phyloP scores from a whole-genome alignment of 2,888 invertebrate species.

The Palloptera scutellata region DNA sequence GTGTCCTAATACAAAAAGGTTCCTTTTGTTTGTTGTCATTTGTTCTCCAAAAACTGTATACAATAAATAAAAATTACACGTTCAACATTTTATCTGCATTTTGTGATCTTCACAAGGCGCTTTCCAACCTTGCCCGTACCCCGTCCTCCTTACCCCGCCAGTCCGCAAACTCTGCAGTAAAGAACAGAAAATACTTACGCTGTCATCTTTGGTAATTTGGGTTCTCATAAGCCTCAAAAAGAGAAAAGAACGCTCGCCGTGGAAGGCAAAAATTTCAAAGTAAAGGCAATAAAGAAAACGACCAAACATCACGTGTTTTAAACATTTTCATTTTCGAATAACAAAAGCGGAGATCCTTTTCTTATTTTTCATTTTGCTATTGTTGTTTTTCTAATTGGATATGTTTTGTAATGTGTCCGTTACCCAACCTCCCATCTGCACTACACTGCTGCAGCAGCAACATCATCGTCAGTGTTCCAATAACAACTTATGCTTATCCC shows the following conservation, averaged over 20 bases:
- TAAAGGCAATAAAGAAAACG: neutral
- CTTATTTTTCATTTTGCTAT: neutral
- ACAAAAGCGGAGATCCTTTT: slow-evolving; percentile 3
- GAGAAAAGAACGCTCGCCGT: neutral
- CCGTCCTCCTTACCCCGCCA: neutral
- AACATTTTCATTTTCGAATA: slow-evolving; percentile 9
- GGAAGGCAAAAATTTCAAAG: neutral
- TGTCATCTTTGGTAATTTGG: slow-evolving; percentile 22
- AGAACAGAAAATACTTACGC: slow-evolving; percentile 12
- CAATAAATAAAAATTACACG: slow-evolving; percentile 38
- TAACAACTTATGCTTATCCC: slow-evolving; percentile 56
- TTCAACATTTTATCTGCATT: slow-evolving; percentile 16
- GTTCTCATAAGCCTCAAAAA: neutral
- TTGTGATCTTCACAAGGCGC: slow-evolving; percentile 6
- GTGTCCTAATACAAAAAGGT: neutral
- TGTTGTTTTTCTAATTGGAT: slow-evolving; percentile 5
- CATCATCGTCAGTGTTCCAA: slow-evolving; percentile 19
- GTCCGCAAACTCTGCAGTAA: neutral
- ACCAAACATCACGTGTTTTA: neutral
- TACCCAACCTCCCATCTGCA: neutral
- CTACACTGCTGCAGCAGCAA: slow-evolving; percentile 19
- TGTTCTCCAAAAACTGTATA: slow-evolving; percentile 32
- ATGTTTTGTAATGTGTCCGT: neutral
- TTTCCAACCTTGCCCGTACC: neutral
- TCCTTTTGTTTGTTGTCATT: slow-evolving; percentile 31